phyloP scores from a whole-genome alignment of 2,888 invertebrate species.

The Auanema sp. region DNA sequence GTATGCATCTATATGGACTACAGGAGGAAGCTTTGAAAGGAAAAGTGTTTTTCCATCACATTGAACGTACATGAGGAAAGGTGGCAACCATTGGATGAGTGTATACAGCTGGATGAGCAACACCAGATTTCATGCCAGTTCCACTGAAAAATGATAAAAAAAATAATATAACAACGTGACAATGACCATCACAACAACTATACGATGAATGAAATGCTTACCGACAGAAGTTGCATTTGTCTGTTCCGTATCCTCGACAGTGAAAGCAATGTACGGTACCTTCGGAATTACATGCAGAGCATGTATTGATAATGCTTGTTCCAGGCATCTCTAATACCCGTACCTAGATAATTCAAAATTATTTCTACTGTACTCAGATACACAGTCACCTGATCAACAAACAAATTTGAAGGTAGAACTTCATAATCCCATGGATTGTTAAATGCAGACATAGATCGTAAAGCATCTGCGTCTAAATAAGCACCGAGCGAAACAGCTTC shows the following conservation, averaged over 20 bases:
- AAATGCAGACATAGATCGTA: conserved; percentile 6
- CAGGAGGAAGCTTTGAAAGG: too few species aligned
- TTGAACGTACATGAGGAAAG: conserved; percentile 51
- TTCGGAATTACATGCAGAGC: conserved; percentile 56
- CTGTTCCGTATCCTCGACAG: conserved; percentile 61
- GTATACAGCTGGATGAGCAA: conserved; percentile 64
- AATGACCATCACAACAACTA: not conserved
- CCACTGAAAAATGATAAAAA: conserved; percentile 42
- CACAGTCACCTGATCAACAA: conserved; percentile 60
- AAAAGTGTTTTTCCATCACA: too few species aligned
- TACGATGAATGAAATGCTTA: conserved; percentile 6
- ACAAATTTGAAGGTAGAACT: conserved; percentile 51
- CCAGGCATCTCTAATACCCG: conserved; percentile 59
- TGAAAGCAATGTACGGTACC: conserved; percentile 62
- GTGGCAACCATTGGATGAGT: conserved; percentile 64
- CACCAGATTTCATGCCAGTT: conserved; percentile 65
- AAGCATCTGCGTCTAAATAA: conserved; percentile 11
- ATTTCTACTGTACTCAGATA: too few species aligned
- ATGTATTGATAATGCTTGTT: conserved; percentile 48
- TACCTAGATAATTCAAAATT: conserved; percentile 28
- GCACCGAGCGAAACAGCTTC: conserved; percentile 42
- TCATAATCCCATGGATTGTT: conserved; percentile 62
- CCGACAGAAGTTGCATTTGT: conserved; percentile 62
- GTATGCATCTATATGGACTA: too few species aligned
- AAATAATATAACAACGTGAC: not conserved